These are phyloP conservation scores for Caenorhabditis afra DNA, from an alignment of 2,888 invertebrate species.

Conservation along the genomic window DNA sequence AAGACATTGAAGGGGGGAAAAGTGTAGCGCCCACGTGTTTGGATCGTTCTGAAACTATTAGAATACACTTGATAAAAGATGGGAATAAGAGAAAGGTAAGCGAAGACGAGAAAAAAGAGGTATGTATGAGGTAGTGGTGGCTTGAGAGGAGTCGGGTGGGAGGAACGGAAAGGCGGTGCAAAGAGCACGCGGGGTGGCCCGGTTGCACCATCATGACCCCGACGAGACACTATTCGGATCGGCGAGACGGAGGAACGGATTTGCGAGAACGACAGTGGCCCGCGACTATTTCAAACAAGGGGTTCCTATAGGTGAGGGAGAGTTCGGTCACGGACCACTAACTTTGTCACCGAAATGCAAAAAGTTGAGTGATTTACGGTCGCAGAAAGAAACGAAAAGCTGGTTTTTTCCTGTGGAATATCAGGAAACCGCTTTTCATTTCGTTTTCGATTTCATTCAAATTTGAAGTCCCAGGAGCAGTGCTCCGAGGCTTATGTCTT, in stretches of 20 bases:
- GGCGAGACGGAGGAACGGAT: constrained; percentile 25
- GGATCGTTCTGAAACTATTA: constrained; percentile 30
- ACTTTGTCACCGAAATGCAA: constrained; percentile 7
- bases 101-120: constrained; percentile 6
- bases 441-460: too few species aligned
- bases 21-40: constrained; percentile 36
- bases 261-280: constrained; percentile 4
- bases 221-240: constrained; percentile 4
- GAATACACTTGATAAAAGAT: neutral
- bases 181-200: constrained; percentile 13
- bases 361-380: constrained; percentile 29
- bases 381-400: neutral
- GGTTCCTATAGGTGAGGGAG: neutral
- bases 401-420: neutral
- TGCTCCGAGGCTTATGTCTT: too few species aligned
- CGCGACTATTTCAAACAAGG: constrained; percentile 28
- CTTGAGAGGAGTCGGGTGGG: constrained; percentile 46
- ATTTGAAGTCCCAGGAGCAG: too few species aligned
- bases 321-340: constrained; percentile 36
- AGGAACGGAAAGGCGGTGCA: constrained; percentile 25
- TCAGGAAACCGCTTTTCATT: too few species aligned
- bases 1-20: too few species aligned
- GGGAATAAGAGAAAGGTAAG: too few species aligned
- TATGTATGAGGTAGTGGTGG: constrained; percentile 31
- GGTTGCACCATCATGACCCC: constrained; percentile 45